phyloP scores from a whole-genome alignment of 2,113 vertebrate genomes.

The Caranx ignobilis region DNA sequence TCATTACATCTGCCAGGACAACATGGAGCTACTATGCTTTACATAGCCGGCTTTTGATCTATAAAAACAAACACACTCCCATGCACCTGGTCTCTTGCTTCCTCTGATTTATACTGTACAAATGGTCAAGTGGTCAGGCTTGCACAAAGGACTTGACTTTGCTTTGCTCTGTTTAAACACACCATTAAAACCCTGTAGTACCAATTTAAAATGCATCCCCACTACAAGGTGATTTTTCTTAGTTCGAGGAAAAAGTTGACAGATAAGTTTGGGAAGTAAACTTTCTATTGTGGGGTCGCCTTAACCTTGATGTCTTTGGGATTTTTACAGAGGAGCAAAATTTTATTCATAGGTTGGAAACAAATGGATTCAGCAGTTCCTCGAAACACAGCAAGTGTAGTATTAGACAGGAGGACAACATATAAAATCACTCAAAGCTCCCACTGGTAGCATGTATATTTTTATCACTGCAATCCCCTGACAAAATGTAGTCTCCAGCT shows the following conservation, averaged over 20 bases:
- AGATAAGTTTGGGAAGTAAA: not conserved
- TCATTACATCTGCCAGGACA: too few relatives aligned
- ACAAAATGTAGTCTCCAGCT: constrained; percentile 31
- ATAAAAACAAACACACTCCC: too few relatives aligned
- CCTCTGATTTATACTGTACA: too few relatives aligned
- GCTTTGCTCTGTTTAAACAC: not conserved
- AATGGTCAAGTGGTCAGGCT: not conserved
- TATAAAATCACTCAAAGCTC: not conserved
- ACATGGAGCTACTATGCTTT: too few relatives aligned
- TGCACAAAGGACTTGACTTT: not conserved
- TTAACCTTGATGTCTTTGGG: not conserved
- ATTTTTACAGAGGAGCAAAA: not conserved
- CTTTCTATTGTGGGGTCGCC: too few relatives aligned
- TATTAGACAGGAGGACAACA: not conserved
- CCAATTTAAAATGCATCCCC: not conserved
- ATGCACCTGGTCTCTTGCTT: too few relatives aligned
- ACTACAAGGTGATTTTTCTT: not conserved
- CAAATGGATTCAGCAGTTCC: not conserved
- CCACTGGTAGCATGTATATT: constrained; percentile 17
- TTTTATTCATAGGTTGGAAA: not conserved
- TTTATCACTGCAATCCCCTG: constrained; percentile 24
- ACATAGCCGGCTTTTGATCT: too few relatives aligned
- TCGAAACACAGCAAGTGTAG: not conserved
- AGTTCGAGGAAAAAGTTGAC: not conserved
- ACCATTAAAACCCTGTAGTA: not conserved